phyloP scores from a whole-genome alignment of 1,140 invertebrate species.

The Aphelenchoides besseyi region DNA sequence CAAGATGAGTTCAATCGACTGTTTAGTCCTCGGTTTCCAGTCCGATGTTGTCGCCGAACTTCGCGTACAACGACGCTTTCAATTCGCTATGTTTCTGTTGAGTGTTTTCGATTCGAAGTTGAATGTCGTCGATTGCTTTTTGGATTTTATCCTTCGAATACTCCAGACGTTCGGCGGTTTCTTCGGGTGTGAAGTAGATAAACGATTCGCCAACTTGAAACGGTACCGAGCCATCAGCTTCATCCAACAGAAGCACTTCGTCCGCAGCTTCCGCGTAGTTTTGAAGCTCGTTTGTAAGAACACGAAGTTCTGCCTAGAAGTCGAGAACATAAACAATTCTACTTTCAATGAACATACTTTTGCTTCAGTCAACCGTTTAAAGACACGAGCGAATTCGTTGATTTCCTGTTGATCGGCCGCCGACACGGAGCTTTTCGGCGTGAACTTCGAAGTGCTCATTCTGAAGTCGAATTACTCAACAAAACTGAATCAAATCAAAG shows the following conservation, averaged over 20 bases:
- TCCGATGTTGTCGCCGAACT: conserved; percentile 18
- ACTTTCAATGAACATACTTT: neutral
- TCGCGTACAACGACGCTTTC: conserved; percentile 9
- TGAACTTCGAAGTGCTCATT: neutral
- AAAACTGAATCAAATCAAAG: neutral
- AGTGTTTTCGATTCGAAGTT: neutral
- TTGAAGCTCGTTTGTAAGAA: neutral
- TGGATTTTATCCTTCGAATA: neutral
- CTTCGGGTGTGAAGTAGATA: conserved; percentile 7
- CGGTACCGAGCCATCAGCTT: conserved; percentile 31
- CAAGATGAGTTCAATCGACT: neutral
- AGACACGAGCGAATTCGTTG: conserved; percentile 17
- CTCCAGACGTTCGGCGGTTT: conserved; percentile 7
- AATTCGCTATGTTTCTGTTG: neutral
- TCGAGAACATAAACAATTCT: neutral
- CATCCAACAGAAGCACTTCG: conserved; percentile 27
- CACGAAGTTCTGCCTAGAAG: neutral
- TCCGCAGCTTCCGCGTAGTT: conserved; percentile 31
- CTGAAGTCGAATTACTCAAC: neutral
- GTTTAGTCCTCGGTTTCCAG: conserved; percentile 9
- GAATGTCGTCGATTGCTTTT: conserved; percentile 1
- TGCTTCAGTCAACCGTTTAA: neutral
- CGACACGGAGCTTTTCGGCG: neutral
- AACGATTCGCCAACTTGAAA: conserved; percentile 19
- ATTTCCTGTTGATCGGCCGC: conserved; percentile 12